Percentiles rank a stretch among this genome's conserved stretches.
phyloP scores from a whole-genome alignment of 2,888 invertebrate species.

The Euspilapteryx auroguttella region DNA sequence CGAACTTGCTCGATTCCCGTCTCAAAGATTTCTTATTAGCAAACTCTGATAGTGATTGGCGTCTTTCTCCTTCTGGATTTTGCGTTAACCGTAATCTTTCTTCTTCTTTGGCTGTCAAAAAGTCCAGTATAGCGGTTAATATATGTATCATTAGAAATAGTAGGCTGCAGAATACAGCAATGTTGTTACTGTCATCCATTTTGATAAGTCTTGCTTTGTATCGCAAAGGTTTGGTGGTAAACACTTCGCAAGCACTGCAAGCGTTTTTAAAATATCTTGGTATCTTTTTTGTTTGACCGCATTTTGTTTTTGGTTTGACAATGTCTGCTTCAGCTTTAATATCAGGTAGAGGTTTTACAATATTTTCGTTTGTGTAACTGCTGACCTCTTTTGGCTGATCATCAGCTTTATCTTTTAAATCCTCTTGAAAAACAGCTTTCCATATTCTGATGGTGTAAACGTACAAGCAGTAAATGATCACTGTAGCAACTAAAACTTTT shows the following conservation, averaged over 20 bases:
- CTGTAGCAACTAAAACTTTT: slow-evolving; percentile 32
- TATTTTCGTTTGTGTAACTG: too few species aligned
- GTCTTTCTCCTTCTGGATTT: slow-evolving; percentile 37
- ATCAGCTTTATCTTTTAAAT: slow-evolving; percentile 3
- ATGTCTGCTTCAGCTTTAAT: too few species aligned
- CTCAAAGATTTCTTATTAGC: slow-evolving; percentile 40
- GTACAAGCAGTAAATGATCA: slow-evolving; percentile 35
- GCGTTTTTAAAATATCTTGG: slow-evolving; percentile 30
- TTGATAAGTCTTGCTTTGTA: too few species aligned
- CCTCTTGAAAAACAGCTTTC: slow-evolving; percentile 17
- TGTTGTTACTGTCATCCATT: slow-evolving; percentile 22
- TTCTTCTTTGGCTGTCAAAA: slow-evolving; percentile 44
- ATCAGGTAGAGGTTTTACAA: too few species aligned
- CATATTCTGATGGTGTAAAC: slow-evolving; percentile 40
- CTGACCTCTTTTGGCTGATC: slow-evolving; percentile 8
- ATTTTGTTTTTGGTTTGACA: too few species aligned
- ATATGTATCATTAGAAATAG: slow-evolving; percentile 33
- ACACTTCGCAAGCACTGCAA: slow-evolving; percentile 36
- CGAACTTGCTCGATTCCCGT: slow-evolving; percentile 41
- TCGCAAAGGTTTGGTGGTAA: slow-evolving; percentile 31
- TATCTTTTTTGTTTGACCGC: slow-evolving; percentile 25
- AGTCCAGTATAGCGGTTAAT: slow-evolving; percentile 35
- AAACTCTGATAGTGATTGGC: slow-evolving; percentile 45
- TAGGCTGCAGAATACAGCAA: slow-evolving; percentile 37
- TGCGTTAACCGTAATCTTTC: slow-evolving; percentile 27